Conservation (phyloP, 2,797 vertebrate genomes). For the Diplodus sargus region DNA sequence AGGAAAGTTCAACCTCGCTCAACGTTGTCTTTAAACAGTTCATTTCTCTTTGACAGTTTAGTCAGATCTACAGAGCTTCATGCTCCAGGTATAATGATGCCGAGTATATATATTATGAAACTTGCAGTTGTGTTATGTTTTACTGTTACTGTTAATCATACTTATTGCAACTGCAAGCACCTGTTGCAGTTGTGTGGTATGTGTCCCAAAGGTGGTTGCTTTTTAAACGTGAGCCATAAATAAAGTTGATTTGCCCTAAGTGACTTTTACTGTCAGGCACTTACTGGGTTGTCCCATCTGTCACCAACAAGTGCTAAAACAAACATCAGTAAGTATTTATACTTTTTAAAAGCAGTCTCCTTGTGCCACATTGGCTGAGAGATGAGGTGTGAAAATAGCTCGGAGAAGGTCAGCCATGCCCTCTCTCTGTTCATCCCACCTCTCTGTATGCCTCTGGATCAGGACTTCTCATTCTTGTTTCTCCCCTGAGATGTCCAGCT, state of each 20-base stretch:
- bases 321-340: constrained; percentile 51
- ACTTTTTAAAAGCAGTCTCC: constrained; percentile 37
- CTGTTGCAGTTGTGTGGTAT: not conserved
- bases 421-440: constrained; percentile 7
- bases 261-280: constrained; percentile 38
- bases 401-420: constrained; percentile 6
- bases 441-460: constrained; percentile 21
- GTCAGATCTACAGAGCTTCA: not conserved
- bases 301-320: constrained; percentile 39
- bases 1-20: not conserved
- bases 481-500: constrained; percentile 4
- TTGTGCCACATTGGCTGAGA: constrained; percentile 37
- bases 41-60: not conserved
- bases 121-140: not conserved
- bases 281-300: constrained; percentile 31
- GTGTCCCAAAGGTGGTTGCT: not conserved
- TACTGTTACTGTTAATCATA: not conserved
- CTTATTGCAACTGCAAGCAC: not conserved
- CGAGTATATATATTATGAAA: not conserved
- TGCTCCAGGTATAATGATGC: not conserved
- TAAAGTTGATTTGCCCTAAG: constrained; percentile 23
- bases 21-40: not conserved
- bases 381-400: constrained; percentile 46
- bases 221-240: constrained; percentile 17
- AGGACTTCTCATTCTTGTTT: constrained; percentile 17